Base-by-base conservation (phyloP, 64 coral and sea anemone species). In the Catalaphyllia jardinei region DNA sequence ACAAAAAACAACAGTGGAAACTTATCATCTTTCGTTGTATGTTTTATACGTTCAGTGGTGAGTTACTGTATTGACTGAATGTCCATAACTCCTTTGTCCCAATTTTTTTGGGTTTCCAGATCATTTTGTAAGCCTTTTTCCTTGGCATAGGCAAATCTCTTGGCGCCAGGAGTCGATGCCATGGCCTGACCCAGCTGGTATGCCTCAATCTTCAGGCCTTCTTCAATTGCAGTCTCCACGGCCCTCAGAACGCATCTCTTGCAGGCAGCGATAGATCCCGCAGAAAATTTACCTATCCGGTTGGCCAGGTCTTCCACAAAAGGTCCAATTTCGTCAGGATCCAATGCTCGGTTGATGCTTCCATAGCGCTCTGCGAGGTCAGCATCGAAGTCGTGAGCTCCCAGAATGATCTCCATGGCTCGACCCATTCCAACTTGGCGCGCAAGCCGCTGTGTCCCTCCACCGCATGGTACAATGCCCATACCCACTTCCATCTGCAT, bases 401-500 rank as follows among this genome's bases (percentile, higher is more conserved):
- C 95, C 0, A 93, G 84, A 38, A 98, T 89, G 19, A 98, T 93
- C 79, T 98, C 95, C 59, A 98, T 82, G 0, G 95, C 95, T 8
- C 95, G 76, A 39, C 91, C 95, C 95, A 98, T 93, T 50, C 92
- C 94, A 16, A 96, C 91, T 71, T 96, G 94, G 64, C 94, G 94
- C 1, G 94, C 81, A 1, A 96, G 63, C 0, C 94, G 94, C 59
- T 96, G 94, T 8, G 94, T 96, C 79, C 94, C 94, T 60, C 95
- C 95, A 35, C 95, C 95, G 51, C 94, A 96, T 17, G 94, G 94
- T 27, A 96, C 94, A 55, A 96, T 90, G 10, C 94, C 94, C 94
- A 96, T 96, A 10, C 94, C 94, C 4, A 96, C 94, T 52, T 96
- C 94, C 94, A 96, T 96, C 72, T 96, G 94, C 94, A 96, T 96